Evolutionary conservation across 2,888 invertebrate species (phyloP).

Genomic region (Lycia hirtaria): DNA sequence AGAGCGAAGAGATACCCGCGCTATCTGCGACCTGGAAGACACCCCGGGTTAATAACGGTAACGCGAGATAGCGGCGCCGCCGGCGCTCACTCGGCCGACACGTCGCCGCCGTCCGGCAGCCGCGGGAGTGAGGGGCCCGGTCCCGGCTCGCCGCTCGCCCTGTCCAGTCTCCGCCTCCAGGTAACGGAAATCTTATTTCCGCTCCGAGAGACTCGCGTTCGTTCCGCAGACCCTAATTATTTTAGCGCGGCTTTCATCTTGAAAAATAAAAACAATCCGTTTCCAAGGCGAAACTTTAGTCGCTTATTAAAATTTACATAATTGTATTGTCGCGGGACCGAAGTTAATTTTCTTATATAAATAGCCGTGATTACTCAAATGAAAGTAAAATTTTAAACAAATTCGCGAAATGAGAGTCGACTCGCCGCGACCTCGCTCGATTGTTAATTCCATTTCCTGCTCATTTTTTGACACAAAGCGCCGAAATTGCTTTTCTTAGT

Average conservation of each 20-base stretch:
- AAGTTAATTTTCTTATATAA: not conserved
- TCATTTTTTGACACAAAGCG: slow-evolving; percentile 14
- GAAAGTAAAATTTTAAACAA: not conserved
- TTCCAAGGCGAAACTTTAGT: not conserved
- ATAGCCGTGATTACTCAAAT: not conserved
- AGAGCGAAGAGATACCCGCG: not conserved
- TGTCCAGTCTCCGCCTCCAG: not conserved
- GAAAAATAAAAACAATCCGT: slow-evolving; percentile 8
- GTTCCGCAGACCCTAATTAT: slow-evolving; percentile 10
- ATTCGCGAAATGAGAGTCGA: not conserved
- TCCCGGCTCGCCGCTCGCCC: no score
- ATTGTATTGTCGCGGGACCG: not conserved
- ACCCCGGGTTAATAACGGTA: not conserved
- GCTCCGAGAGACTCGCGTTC: not conserved
- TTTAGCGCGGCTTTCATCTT: slow-evolving; percentile 1
- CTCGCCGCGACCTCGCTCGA: not conserved
- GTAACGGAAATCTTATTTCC: not conserved
- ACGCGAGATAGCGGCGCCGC: not conserved
- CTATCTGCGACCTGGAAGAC: not conserved
- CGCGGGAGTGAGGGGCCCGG: not conserved
- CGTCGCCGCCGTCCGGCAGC: not conserved
- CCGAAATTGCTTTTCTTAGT: slow-evolving; percentile 19
- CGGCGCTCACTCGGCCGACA: no score
- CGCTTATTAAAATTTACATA: not conserved
- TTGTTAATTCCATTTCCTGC: slow-evolving; percentile 16